Percentiles rank a stretch among this genome's conserved stretches.
phyloP scores from a whole-genome alignment of 2,797 vertebrate species.

The Chiloscyllium punctatum region DNA sequence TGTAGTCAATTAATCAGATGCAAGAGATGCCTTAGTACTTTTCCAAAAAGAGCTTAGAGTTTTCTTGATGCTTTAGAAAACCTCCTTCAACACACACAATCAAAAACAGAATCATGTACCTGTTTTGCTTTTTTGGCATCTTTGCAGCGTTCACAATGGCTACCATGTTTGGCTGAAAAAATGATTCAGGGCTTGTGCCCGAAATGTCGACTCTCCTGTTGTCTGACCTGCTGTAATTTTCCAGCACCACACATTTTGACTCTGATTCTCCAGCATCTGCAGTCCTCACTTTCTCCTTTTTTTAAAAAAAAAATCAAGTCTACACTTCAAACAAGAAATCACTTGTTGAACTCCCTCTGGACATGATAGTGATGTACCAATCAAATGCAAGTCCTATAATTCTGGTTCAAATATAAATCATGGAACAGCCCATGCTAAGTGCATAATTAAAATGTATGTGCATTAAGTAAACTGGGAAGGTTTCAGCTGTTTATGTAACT shows the following conservation, averaged over 20 bases:
- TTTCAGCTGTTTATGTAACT: background rate
- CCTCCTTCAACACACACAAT: too few relatives aligned
- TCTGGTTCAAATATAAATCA: background rate
- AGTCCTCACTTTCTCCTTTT: too few relatives aligned
- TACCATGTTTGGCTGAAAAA: background rate
- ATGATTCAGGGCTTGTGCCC: too few relatives aligned
- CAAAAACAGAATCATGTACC: background rate
- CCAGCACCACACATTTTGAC: too few relatives aligned
- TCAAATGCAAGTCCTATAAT: background rate
- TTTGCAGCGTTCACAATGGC: background rate
- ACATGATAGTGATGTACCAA: background rate
- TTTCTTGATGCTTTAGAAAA: background rate
- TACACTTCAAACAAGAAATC: background rate
- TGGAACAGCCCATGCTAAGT: background rate
- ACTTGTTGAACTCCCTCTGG: background rate
- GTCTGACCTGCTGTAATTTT: too few relatives aligned
- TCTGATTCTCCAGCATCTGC: too few relatives aligned
- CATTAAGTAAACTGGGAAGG: background rate
- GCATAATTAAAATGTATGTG: background rate
- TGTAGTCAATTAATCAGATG: background rate
- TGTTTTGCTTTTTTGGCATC: background rate
- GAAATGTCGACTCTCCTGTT: too few relatives aligned
- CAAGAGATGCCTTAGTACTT: background rate
- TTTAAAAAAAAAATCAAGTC: background rate
- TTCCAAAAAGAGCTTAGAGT: background rate